Evolutionary conservation across 37 sponge, comb jelly and placozoan species (phyloP).

Genomic region (Aplysina aerophoba): DNA sequence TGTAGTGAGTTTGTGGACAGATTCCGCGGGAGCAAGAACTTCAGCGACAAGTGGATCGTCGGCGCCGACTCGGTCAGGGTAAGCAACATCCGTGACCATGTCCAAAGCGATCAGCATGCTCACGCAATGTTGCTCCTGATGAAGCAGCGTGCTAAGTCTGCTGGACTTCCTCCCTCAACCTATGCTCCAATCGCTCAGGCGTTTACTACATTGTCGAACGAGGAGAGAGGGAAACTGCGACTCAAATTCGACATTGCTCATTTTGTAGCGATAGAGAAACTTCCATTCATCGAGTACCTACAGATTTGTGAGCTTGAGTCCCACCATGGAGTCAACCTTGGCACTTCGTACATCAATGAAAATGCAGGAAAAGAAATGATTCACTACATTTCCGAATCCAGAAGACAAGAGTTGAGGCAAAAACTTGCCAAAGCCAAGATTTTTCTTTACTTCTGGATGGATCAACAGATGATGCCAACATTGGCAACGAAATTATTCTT

Average conservation of each 20-base stretch:
- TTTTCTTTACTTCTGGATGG: slow-evolving; percentile 71
- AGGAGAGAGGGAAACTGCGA: slow-evolving; percentile 48
- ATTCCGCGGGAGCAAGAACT: slow-evolving; percentile 49
- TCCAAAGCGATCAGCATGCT: slow-evolving; percentile 51
- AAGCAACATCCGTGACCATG: slow-evolving; percentile 70
- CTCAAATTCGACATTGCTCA: slow-evolving; percentile 61
- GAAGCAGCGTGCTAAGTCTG: slow-evolving; percentile 41
- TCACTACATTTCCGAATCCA: slow-evolving; percentile 64
- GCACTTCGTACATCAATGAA: slow-evolving; percentile 57
- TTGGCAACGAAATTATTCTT: slow-evolving; percentile 59
- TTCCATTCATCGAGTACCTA: slow-evolving; percentile 43
- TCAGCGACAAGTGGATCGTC: slow-evolving; percentile 65
- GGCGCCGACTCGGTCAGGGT: slow-evolving; percentile 52
- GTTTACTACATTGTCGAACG: slow-evolving; percentile 40
- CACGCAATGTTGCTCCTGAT: slow-evolving; percentile 63
- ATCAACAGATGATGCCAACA: slow-evolving; percentile 58
- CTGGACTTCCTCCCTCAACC: slow-evolving; percentile 45
- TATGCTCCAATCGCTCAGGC: slow-evolving; percentile 61
- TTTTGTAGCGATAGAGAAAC: slow-evolving; percentile 65
- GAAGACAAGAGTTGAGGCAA: slow-evolving; percentile 37
- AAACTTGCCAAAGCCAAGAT: slow-evolving; percentile 46
- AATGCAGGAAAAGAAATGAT: slow-evolving; percentile 59
- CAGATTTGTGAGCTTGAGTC: slow-evolving; percentile 59
- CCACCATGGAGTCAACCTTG: slow-evolving; percentile 62
- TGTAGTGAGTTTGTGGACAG: slow-evolving; percentile 38